Conservation (phyloP, 2,797 vertebrate genomes). For the Pteropus rufus region DNA sequence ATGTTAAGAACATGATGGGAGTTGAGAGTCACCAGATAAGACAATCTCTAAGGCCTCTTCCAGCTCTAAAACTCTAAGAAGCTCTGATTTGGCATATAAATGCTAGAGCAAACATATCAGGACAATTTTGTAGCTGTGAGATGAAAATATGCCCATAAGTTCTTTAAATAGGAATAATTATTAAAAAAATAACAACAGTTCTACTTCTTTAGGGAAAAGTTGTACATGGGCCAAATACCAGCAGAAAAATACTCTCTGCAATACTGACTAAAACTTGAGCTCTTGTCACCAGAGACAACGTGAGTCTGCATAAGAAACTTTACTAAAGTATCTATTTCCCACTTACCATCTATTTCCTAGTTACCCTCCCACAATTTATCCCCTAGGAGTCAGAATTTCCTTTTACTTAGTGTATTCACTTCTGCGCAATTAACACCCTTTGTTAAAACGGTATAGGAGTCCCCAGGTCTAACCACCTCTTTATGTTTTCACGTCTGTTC, state of each 20-base stretch:
- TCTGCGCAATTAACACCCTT: background rate
- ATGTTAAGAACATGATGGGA: background rate
- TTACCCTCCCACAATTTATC: background rate
- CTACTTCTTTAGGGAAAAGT: background rate
- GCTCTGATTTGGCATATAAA: background rate
- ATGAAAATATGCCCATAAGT: background rate
- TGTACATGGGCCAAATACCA: background rate
- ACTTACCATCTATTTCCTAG: background rate
- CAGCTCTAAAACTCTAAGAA: background rate
- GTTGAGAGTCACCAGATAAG: background rate
- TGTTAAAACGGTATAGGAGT: background rate
- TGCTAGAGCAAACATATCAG: background rate
- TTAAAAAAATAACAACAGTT: background rate
- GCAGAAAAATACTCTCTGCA: background rate
- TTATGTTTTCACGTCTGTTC: background rate
- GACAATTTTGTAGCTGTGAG: background rate
- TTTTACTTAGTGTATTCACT: background rate
- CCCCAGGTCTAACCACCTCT: background rate
- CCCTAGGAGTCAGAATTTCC: background rate
- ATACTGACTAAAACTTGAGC: background rate
- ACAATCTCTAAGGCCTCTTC: background rate
- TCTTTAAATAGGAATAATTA: background rate
- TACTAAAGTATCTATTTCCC: background rate
- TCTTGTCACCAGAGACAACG: background rate
- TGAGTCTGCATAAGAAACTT: background rate